Conservation (phyloP, 2,113 vertebrate genomes). For the Jaculus jaculus region DNA sequence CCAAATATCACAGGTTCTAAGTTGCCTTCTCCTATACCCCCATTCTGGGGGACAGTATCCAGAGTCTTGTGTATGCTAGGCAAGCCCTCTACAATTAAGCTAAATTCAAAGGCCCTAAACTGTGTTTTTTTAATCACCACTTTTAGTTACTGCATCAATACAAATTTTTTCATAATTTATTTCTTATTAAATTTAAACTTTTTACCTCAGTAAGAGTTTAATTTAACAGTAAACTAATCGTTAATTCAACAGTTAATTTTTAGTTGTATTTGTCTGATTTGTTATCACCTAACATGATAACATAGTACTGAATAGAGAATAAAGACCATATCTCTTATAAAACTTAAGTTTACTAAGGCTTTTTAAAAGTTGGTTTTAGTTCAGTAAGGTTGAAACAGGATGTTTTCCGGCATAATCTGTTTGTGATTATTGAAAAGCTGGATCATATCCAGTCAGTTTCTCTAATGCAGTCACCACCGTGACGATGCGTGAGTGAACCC, state of each 20-base stretch:
- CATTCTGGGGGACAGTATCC: neutral
- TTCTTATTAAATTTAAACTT: neutral
- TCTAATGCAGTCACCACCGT: constrained; percentile 35
- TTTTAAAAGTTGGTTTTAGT: constrained; percentile 46
- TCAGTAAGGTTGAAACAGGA: constrained; percentile 56
- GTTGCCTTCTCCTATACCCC: no score
- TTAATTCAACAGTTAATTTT: neutral
- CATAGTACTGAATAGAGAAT: neutral
- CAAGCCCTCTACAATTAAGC: neutral
- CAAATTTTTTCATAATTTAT: constrained; percentile 16
- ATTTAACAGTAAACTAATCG: constrained; percentile 3
- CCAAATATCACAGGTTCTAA: neutral
- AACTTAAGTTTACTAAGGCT: constrained; percentile 2
- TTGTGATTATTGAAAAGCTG: constrained; percentile 66
- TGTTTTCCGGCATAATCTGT: constrained; percentile 41
- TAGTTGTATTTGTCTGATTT: constrained; percentile 22
- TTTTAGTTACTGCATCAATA: neutral
- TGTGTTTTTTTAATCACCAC: neutral
- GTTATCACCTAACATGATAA: constrained; percentile 31
- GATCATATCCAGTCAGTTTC: constrained; percentile 25
- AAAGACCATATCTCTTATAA: constrained; percentile 3
- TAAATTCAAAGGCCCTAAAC: neutral
- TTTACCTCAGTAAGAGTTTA: neutral
- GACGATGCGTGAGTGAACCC: constrained; percentile 35
- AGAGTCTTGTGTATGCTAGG: no score